Conservation (phyloP, 1,140 invertebrate species). For the Venustaconcha ellipsiformis region DNA sequence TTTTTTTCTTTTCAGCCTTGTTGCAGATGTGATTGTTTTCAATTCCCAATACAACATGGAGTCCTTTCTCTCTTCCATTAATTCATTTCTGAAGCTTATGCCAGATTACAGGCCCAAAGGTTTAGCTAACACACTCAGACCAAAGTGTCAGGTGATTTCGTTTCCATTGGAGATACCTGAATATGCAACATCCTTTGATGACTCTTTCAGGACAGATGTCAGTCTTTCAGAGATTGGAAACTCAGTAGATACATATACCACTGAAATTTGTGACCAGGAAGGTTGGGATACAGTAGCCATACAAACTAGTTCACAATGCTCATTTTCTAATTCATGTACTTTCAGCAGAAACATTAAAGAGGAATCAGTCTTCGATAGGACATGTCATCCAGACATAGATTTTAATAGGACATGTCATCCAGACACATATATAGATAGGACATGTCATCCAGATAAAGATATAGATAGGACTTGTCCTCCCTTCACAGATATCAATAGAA, state of each 20-base stretch:
- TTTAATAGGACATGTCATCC: too few relatives aligned
- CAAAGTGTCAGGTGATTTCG: conserved; percentile 78
- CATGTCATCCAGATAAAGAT: neutral
- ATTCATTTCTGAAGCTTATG: conserved; percentile 76
- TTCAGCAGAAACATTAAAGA: too few relatives aligned
- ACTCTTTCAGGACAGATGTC: too few relatives aligned
- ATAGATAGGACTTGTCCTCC: too few relatives aligned
- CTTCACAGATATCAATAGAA: neutral
- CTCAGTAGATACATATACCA: too few relatives aligned
- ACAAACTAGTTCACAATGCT: too few relatives aligned
- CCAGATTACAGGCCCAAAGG: conserved; percentile 76
- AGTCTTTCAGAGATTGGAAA: too few relatives aligned
- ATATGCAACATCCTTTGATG: neutral
- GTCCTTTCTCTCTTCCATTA: conserved; percentile 77
- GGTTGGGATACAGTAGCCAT: too few relatives aligned
- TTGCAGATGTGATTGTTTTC: conserved; percentile 80
- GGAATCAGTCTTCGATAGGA: too few relatives aligned
- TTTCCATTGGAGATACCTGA: conserved; percentile 74
- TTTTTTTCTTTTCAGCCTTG: conserved; percentile 72
- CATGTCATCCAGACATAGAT: neutral
- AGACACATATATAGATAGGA: neutral
- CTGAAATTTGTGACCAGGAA: too few relatives aligned
- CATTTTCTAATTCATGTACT: too few relatives aligned
- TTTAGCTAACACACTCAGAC: conserved; percentile 72
- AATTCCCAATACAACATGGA: conserved; percentile 80